These are phyloP conservation scores for Stegophylla sp. DNA, from an alignment of 2,888 invertebrate species.

Conservation along the genomic window DNA sequence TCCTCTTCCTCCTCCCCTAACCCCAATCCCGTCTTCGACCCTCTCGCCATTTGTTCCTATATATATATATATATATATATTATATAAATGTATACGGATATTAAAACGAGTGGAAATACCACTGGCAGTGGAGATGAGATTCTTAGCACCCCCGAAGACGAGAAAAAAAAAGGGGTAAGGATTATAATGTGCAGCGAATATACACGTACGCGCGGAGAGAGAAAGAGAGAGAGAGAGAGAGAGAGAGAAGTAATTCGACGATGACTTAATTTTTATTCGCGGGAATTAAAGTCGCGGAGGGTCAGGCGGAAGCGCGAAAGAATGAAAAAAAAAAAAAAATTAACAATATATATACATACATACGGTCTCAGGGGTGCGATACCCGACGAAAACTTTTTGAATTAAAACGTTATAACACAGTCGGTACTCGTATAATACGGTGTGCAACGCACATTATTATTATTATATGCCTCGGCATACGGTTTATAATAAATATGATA, in stretches of 20 bases:
- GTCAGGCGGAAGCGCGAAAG: not conserved
- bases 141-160: not conserved
- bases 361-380: constrained; percentile 56
- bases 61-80: constrained; percentile 13
- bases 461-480: too few relatives aligned
- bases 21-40: not conserved
- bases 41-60: constrained; percentile 26
- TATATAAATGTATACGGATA: not conserved
- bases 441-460: not conserved
- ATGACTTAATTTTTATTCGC: constrained; percentile 59
- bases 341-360: constrained; percentile 8
- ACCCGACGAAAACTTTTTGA: constrained; percentile 45
- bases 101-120: constrained; percentile 55
- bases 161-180: constrained; percentile 31
- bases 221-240: not conserved
- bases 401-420: constrained; percentile 55
- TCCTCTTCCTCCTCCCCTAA: not conserved
- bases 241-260: constrained; percentile 42
- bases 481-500: too few relatives aligned
- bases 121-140: not conserved
- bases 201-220: not conserved
- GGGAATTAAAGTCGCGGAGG: constrained; percentile 52
- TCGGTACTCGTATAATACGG: too few relatives aligned
- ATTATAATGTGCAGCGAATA: not conserved
- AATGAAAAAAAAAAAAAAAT: constrained; percentile 12